Conservation (phyloP, 2,888 invertebrate genomes). For the Myathropa florea region DNA sequence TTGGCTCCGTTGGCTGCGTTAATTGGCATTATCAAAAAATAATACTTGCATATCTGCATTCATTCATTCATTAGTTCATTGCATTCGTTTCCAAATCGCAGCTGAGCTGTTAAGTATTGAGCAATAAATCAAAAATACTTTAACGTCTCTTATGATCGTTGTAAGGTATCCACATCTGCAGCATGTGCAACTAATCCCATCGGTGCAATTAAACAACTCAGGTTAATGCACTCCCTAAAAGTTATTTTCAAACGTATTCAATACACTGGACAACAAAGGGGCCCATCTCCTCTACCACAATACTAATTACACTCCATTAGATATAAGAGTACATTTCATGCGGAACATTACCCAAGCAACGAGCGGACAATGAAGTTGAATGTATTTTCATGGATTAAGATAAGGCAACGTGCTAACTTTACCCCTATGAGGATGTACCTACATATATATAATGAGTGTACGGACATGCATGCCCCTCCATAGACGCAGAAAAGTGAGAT, state of each 20-base stretch:
- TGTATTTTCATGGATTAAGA: conserved; percentile 69
- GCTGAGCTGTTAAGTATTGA: neutral
- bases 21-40: too few species aligned
- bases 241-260: conserved; percentile 44
- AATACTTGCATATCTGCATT: too few species aligned
- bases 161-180: neutral
- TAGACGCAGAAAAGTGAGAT: conserved; percentile 42
- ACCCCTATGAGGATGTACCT: neutral
- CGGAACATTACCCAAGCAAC: conserved; percentile 66
- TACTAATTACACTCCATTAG: conserved; percentile 71
- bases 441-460: neutral
- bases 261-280: conserved; percentile 57
- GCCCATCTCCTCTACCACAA: conserved; percentile 30
- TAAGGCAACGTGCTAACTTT: conserved; percentile 66
- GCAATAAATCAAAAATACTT: neutral
- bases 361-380: conserved; percentile 69
- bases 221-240: conserved; percentile 53
- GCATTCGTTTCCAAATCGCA: neutral
- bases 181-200: conserved; percentile 9
- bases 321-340: conserved; percentile 66
- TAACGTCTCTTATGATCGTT: neutral
- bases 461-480: conserved; percentile 17
- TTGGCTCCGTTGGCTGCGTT: too few species aligned
- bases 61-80: too few species aligned
- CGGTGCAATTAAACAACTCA: conserved; percentile 32